Conservation (phyloP, 2,888 invertebrate species). For the Sisyra nigra region DNA sequence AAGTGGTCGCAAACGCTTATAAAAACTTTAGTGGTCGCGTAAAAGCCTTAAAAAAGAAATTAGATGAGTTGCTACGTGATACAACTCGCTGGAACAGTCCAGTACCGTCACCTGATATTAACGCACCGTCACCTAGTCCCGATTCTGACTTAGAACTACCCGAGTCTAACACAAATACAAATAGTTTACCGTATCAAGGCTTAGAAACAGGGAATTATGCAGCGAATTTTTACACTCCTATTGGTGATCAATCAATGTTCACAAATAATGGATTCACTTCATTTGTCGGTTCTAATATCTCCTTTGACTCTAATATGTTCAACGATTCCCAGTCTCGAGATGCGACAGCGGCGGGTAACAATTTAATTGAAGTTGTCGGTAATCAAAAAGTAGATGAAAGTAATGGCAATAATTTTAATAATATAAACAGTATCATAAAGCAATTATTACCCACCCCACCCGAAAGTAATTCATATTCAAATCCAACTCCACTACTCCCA, state of each 20-base stretch:
- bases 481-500: conserved; percentile 35
- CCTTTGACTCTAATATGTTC: conserved; percentile 31
- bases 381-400: not conserved
- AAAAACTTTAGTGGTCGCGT: conserved; percentile 85
- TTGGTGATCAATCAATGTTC: conserved; percentile 16
- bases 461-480: conserved; percentile 28
- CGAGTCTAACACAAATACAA: conserved; percentile 14
- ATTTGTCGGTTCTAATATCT: conserved; percentile 44
- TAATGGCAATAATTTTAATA: conserved; percentile 1
- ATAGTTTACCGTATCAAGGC: not conserved
- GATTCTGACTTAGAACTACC: conserved; percentile 69
- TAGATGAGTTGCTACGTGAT: conserved; percentile 64
- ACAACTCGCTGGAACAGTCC: conserved; percentile 41
- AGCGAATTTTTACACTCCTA: conserved; percentile 33
- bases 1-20: conserved; percentile 90
- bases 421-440: conserved; percentile 7
- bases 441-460: not conserved
- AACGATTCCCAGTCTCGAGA: conserved; percentile 6
- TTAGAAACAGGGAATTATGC: conserved; percentile 17
- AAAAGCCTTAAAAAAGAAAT: conserved; percentile 65
- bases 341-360: conserved; percentile 1
- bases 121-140: conserved; percentile 61
- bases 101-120: conserved; percentile 50
- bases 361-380: conserved; percentile 8
- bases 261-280: conserved; percentile 39